Evolutionary conservation across 2,888 invertebrate species (phyloP), one percentile per base, ranked within the genome.

Genomic region (Amitus sp.): DNA sequence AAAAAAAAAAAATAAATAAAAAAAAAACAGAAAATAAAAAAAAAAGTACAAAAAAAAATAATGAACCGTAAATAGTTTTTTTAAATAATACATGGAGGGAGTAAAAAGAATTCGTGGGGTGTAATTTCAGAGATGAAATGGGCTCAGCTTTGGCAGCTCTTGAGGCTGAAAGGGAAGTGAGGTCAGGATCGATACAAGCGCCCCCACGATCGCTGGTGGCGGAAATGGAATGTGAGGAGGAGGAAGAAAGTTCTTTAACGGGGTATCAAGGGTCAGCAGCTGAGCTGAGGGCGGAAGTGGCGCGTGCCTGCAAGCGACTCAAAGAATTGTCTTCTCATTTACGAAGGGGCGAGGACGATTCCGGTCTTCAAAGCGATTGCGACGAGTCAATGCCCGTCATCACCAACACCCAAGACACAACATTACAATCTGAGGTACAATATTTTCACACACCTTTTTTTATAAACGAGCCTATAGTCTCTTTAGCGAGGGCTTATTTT

Each of bases 141-240:
- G 70, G 78, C 39, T 70, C 78, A 27, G 74, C 80, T n/a, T 62
- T 82, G 57, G 78, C 69, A 78, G 84, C 69, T 74, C 84, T 76
- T 77, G 85, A 78, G 20, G 85, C 85, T 12, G 81, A 86, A 10
- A 74, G 77, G 56, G 72, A 79, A 69, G 73, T 66, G 2, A 72
- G 79, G 70, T 79, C 79, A 28, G 77, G 75, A 47, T 78, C 78
- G 65, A 77, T 77, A 71, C 77, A 76, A 51, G 77, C 72, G 62
- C 83, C 87, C 5, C 86, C 87, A 65, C 82, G 92, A 63, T 95
- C 95, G 17, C 86, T 96, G 58, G 92, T 94, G 77, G 94, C 93
- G 67, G 96, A 96, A 86, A 93, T 96, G 90, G 95, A 95, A 80
- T 88, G 91, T 47, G 89, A 89, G 69, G 91, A 89, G 69, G 91